phyloP scores from a whole-genome alignment of 2,113 vertebrate species.

The Gavia stellata region DNA sequence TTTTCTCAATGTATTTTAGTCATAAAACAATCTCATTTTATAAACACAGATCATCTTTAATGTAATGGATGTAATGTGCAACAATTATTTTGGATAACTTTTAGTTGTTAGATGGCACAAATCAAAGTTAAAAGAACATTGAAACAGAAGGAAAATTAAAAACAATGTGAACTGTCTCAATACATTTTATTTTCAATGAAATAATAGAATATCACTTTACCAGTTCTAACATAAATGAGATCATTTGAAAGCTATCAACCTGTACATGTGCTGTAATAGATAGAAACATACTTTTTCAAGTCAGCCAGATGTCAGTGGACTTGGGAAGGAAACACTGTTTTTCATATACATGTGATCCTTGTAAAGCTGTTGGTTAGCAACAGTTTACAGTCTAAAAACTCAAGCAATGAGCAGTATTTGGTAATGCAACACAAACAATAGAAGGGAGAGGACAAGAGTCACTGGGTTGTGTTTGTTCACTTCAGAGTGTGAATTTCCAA shows the following conservation, averaged over 20 bases:
- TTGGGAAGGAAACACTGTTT: background rate
- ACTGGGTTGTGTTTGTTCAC: background rate
- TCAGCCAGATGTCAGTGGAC: background rate
- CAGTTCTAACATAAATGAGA: background rate
- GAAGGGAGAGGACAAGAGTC: background rate
- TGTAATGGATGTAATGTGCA: background rate
- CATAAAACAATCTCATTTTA: background rate
- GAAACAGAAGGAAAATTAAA: background rate
- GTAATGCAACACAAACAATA: background rate
- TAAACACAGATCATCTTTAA: slow-evolving; percentile 5
- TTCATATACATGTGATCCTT: background rate
- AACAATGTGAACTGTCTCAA: background rate
- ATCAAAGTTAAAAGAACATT: background rate
- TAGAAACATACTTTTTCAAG: background rate
- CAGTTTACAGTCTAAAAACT: background rate
- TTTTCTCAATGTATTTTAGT: slow-evolving; percentile 14
- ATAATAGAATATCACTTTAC: background rate
- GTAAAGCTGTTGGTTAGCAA: background rate
- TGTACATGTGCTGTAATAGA: background rate
- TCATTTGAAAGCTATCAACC: background rate
- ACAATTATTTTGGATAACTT: background rate
- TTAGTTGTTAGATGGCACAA: background rate
- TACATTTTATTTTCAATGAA: background rate
- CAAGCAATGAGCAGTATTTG: background rate
- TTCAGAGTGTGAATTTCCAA: background rate